Evolutionary conservation across 2,113 vertebrate genomes (phyloP), one percentile per base, ranked within the genome.

Genomic region (Salvator merianae): DNA sequence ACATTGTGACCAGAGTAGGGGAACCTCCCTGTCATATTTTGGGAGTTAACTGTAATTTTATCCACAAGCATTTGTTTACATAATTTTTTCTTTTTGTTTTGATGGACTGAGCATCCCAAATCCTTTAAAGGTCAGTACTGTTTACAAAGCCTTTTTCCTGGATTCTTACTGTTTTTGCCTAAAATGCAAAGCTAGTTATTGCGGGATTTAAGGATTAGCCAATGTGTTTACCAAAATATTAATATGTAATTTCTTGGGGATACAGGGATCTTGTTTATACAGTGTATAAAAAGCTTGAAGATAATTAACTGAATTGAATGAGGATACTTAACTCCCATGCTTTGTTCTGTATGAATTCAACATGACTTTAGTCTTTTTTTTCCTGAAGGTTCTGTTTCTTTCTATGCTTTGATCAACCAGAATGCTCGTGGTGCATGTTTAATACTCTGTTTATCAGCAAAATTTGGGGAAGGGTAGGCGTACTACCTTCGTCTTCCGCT

Each of bases 251-350:
- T 96, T 94, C 90, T 36, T 53, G 91, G 86, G 88, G 85, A 90
- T 91, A 53, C 59, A 86, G 83, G 84, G 85, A 92, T 91, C 89
- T 93, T 95, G 89, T 94, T 94, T 94, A 90, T 89, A 91, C 63
- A 88, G 77, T 91, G 80, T 87, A 85, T 93, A 89, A 88, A 93
- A 92, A 93, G 90, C 94, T 95, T 95, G 94, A 89, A 90, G 89
- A 65, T 92, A 94, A 94, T 95, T 95, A 94, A 92, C 92, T 94
- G 92, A 93, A 96, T 94, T 94, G 91, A 93, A 30, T 93, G 83
- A 86, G 91, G 91, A 85, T 91, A 43, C 93, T 92, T 92, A 93
- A 86, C 90, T 86, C 84, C 81, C 83, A 55, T 92, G 36, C 88
- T 93, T 90, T 95, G 89, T 84, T 89, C 10, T 53, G 16, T 53